Conservation (phyloP, 2,797 vertebrate species). For the Amniataba percoides region DNA sequence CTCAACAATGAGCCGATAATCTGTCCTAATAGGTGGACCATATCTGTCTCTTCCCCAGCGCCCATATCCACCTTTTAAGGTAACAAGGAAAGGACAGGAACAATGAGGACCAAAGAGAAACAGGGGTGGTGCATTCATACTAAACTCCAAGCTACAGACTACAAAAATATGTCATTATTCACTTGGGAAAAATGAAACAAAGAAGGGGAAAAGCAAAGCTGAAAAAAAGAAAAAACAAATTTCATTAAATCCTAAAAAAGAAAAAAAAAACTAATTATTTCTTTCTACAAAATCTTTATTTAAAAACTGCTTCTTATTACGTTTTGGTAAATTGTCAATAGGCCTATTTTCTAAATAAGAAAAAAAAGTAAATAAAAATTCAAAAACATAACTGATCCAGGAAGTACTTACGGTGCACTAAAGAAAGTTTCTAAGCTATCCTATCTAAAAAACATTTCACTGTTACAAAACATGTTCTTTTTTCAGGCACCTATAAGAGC, state of each 20-base stretch:
- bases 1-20: constrained; percentile 98
- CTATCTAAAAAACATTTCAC: constrained; percentile 86
- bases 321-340: constrained; percentile 50
- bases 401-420: constrained; percentile 92
- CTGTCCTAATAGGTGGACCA: constrained; percentile 95
- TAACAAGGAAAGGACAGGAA: constrained; percentile 76
- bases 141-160: constrained; percentile 76
- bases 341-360: constrained; percentile 43
- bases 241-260: constrained; percentile 22
- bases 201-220: constrained; percentile 60
- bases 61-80: constrained; percentile 95
- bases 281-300: constrained; percentile 42
- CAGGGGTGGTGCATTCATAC: constrained; percentile 51
- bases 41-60: constrained; percentile 96
- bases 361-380: constrained; percentile 44
- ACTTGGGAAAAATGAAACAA: constrained; percentile 62
- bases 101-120: constrained; percentile 67
- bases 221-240: constrained; percentile 37
- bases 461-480: constrained; percentile 81
- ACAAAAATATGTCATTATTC: constrained; percentile 63
- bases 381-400: constrained; percentile 81
- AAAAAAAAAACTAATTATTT: constrained; percentile 34
- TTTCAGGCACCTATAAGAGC: constrained; percentile 95
- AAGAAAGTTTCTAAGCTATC: constrained; percentile 85
- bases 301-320: constrained; percentile 43